Percentiles rank a stretch among this genome's conserved stretches.
Conservation (phyloP, 92 coral and sea anemone species). For the Pocillopora meandrina region DNA sequence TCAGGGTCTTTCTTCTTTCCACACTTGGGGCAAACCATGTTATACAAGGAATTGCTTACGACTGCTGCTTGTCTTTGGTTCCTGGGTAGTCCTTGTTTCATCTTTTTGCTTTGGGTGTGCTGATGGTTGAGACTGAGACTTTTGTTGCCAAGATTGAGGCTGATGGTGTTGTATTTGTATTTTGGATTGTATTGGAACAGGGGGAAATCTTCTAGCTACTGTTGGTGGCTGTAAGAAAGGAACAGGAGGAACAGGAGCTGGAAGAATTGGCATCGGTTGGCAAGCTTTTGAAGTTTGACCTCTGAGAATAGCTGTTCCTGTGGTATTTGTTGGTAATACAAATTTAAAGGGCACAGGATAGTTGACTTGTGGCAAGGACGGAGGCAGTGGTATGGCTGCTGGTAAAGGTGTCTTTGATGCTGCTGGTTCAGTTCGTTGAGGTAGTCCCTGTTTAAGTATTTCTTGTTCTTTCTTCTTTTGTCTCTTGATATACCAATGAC, state of each 20-base stretch:
- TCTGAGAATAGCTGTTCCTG: constrained; percentile 33
- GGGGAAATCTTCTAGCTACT: too few species aligned
- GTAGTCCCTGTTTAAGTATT: constrained; percentile 48
- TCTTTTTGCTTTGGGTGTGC: background rate
- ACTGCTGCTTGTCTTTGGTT: background rate
- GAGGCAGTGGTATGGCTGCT: constrained; percentile 23
- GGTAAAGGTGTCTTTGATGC: constrained; percentile 37
- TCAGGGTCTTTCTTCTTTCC: constrained; percentile 24
- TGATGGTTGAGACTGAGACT: background rate
- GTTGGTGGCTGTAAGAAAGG: background rate
- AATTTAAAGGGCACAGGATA: constrained; percentile 41
- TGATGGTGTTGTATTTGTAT: too few species aligned
- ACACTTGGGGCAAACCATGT: constrained; percentile 33
- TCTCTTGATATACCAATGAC: constrained; percentile 56
- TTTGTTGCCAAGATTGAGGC: too few species aligned
- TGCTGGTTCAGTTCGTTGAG: constrained; percentile 7
- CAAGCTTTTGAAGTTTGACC: background rate
- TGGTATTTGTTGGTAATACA: constrained; percentile 32
- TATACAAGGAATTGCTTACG: background rate
- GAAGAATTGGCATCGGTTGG: background rate
- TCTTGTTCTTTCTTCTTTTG: constrained; percentile 48
- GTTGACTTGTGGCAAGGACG: constrained; percentile 36
- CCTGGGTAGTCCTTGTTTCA: background rate
- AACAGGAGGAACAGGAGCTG: background rate
- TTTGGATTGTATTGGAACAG: too few species aligned